phyloP scores from a whole-genome alignment of 2,888 invertebrate genomes.

The Hedychridium roseum region DNA sequence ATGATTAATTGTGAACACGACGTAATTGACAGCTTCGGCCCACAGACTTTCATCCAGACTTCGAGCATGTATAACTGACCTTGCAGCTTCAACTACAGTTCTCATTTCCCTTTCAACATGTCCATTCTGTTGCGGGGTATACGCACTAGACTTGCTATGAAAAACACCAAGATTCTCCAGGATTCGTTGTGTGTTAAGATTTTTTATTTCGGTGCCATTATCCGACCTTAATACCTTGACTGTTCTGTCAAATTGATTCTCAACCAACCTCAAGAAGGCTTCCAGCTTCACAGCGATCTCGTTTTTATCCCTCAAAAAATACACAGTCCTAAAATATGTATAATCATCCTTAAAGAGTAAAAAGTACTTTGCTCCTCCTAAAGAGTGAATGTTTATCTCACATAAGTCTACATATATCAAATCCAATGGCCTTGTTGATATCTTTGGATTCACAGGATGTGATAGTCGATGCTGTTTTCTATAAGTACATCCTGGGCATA shows the following conservation, averaged over 20 bases:
- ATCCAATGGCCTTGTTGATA: conserved; percentile 32
- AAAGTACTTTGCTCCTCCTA: conserved; percentile 30
- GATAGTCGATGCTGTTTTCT: conserved; percentile 33
- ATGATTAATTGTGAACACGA: conserved; percentile 35
- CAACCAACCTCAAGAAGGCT: conserved; percentile 22
- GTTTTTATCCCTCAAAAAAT: conserved; percentile 26
- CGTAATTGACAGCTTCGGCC: conserved; percentile 35
- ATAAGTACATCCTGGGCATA: conserved; percentile 17
- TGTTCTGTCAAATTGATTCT: conserved; percentile 30
- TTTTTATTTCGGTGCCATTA: conserved; percentile 40
- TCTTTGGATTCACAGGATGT: conserved; percentile 34
- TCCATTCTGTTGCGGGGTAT: conserved; percentile 47
- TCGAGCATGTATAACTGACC: conserved; percentile 31
- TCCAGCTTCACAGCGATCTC: conserved; percentile 20
- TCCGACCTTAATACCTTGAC: conserved; percentile 31
- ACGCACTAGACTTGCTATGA: conserved; percentile 27
- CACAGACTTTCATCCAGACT: conserved; percentile 25
- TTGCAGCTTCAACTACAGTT: conserved; percentile 43
- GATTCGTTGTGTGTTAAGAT: conserved; percentile 26
- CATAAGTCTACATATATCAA: conserved; percentile 38
- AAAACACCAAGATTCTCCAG: conserved; percentile 35
- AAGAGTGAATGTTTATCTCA: conserved; percentile 30
- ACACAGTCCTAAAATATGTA: conserved; percentile 23
- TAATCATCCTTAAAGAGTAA: conserved; percentile 27
- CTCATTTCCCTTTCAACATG: conserved; percentile 48